Conservation (phyloP, 2,888 invertebrate species). For the Lymantria dispar region DNA sequence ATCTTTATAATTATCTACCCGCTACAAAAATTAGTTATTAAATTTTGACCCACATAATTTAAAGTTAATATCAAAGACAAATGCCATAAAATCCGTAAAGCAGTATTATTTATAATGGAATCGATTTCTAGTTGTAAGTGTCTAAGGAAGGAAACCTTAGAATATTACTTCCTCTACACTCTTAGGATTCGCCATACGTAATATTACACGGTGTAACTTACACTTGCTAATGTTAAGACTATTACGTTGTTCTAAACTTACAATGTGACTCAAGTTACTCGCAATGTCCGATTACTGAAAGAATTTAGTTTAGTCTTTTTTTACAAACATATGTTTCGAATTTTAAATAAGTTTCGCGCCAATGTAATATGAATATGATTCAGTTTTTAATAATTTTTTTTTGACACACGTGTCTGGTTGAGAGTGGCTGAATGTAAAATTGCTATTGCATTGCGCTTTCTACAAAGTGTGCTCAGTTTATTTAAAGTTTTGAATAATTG, state of each 20-base stretch:
- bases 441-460: too few species aligned
- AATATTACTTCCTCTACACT: constrained; percentile 32
- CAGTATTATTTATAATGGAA: constrained; percentile 26
- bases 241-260: constrained; percentile 15
- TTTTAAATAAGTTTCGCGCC: constrained; percentile 10
- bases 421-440: not conserved
- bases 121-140: constrained; percentile 26
- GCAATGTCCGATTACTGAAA: constrained; percentile 8
- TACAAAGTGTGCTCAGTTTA: too few species aligned
- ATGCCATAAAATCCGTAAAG: too few species aligned
- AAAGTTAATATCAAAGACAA: too few species aligned
- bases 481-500: too few species aligned
- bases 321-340: constrained; percentile 19
- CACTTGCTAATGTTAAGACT: constrained; percentile 13
- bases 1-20: too few species aligned
- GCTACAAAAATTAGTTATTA: too few species aligned
- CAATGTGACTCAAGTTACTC: constrained; percentile 24
- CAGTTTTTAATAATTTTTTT: not conserved
- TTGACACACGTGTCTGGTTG: constrained; percentile 2
- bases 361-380: not conserved
- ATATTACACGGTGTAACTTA: constrained; percentile 30
- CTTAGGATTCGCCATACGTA: constrained; percentile 40
- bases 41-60: too few species aligned
- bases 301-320: constrained; percentile 8
- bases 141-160: constrained; percentile 56